phyloP scores from a whole-genome alignment of 1,140 invertebrate species.

The Diabrotica virgifera region DNA sequence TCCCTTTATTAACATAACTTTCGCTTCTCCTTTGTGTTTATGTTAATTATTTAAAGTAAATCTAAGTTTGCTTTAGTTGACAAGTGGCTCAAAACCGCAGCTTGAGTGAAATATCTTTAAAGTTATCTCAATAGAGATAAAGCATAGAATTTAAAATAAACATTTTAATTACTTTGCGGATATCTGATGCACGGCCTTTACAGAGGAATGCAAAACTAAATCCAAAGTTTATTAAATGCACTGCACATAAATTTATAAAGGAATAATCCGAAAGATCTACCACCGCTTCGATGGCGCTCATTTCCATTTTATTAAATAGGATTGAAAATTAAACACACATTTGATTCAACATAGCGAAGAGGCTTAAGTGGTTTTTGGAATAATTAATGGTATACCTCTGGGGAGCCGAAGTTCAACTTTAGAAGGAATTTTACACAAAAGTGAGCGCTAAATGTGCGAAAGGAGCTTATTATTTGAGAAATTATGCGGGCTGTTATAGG shows the following conservation, averaged over 20 bases:
- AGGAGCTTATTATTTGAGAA: slow-evolving; percentile 2
- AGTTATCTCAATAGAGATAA: no score
- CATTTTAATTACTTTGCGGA: no score
- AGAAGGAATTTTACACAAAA: slow-evolving; percentile 2
- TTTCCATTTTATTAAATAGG: slow-evolving; percentile 3
- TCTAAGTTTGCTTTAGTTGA: no score
- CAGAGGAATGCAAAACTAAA: background rate
- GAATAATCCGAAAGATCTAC: slow-evolving; percentile 2
- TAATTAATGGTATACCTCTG: slow-evolving; percentile 2
- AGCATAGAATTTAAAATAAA: no score
- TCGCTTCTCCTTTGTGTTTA: no score
- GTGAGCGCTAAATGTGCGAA: slow-evolving; percentile 1
- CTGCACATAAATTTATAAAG: background rate
- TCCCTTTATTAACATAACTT: no score
- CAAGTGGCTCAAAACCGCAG: no score
- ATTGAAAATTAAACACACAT: slow-evolving; percentile 3
- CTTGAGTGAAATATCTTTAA: no score
- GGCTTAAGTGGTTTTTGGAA: slow-evolving; percentile 2
- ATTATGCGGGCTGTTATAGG: slow-evolving; percentile 1
- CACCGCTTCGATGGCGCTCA: background rate
- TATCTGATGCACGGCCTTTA: no score
- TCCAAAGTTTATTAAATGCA: background rate
- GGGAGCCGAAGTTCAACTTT: background rate
- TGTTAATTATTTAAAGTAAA: no score
- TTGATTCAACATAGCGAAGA: background rate